Percentiles rank a stretch among this genome's conserved stretches.
These are phyloP conservation scores for Aleiodes sp. DNA, from an alignment of 1,140 invertebrate genomes.

Conservation along the genomic window DNA sequence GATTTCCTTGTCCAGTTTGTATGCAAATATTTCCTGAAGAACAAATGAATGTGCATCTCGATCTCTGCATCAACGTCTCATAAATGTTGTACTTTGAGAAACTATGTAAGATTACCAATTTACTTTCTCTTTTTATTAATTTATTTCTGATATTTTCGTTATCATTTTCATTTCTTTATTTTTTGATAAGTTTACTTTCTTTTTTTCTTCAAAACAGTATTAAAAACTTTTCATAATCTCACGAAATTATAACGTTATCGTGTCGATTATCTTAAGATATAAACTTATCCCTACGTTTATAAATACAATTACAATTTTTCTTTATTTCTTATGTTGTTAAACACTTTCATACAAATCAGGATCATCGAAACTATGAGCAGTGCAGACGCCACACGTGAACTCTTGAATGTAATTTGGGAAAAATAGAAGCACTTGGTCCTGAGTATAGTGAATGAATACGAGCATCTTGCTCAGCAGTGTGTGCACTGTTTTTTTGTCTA, in stretches of 20 bases:
- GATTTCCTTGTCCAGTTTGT: conserved; percentile 60
- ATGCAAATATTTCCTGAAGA: conserved; percentile 47
- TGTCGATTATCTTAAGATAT: no score
- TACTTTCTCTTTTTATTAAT: not conserved
- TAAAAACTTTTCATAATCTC: no score
- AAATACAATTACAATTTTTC: conserved; percentile 10
- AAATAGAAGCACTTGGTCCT: conserved; percentile 58
- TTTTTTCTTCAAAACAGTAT: no score
- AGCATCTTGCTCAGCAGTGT: conserved; percentile 53
- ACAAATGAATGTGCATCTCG: conserved; percentile 60
- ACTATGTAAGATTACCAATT: not conserved
- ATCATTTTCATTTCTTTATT: not conserved
- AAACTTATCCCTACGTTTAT: conserved; percentile 8
- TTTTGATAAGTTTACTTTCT: no score
- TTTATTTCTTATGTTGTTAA: conserved; percentile 17
- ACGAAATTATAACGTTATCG: no score
- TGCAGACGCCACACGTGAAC: conserved; percentile 60
- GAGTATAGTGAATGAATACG: conserved; percentile 58
- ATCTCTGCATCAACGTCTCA: conserved; percentile 46
- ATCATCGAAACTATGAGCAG: conserved; percentile 37
- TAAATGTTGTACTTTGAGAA: not conserved
- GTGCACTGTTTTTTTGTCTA: conserved; percentile 53
- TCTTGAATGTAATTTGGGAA: conserved; percentile 61
- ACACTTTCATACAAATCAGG: conserved; percentile 47
- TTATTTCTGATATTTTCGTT: no score